These are phyloP conservation scores for Oegoconia quadripuncta DNA, from an alignment of 2,888 invertebrate species.

Conservation along the genomic window DNA sequence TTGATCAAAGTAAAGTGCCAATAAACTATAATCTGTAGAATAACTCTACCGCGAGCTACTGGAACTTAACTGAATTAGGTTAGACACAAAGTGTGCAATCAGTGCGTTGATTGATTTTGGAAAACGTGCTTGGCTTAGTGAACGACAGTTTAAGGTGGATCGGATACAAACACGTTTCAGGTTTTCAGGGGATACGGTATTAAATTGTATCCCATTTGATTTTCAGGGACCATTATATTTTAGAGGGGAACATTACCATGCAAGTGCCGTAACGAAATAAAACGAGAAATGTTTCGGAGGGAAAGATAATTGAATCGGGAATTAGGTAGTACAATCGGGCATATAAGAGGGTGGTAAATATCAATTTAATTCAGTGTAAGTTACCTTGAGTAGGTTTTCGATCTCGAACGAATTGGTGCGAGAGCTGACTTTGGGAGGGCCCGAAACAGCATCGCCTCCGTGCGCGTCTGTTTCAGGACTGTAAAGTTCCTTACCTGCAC, in stretches of 20 bases:
- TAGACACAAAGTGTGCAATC: conserved; percentile 25
- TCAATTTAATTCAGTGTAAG: conserved; percentile 28
- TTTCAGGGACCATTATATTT: conserved; percentile 50
- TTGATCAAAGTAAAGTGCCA: no score
- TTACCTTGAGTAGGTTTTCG: conserved; percentile 93
- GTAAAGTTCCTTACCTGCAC: conserved; percentile 85
- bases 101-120: conserved; percentile 23
- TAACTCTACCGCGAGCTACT: no score
- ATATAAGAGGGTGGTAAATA: conserved; percentile 31
- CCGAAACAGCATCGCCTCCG: conserved; percentile 50
- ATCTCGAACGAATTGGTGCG: conserved; percentile 96
- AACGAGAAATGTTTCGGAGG: conserved; percentile 38
- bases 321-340: conserved; percentile 40
- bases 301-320: conserved; percentile 50
- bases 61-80: conserved; percentile 23
- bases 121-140: conserved; percentile 22
- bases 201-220: conserved; percentile 30
- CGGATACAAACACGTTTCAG: conserved; percentile 34
- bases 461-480: conserved; percentile 79
- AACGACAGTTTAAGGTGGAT: conserved; percentile 24
- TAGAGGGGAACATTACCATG: conserved; percentile 51
- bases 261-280: conserved; percentile 50
- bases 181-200: conserved; percentile 30
- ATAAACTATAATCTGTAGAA: no score
- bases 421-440: conserved; percentile 83